Conservation (phyloP, 2,113 vertebrate species). For the Ictidomys tridecemlineatus region DNA sequence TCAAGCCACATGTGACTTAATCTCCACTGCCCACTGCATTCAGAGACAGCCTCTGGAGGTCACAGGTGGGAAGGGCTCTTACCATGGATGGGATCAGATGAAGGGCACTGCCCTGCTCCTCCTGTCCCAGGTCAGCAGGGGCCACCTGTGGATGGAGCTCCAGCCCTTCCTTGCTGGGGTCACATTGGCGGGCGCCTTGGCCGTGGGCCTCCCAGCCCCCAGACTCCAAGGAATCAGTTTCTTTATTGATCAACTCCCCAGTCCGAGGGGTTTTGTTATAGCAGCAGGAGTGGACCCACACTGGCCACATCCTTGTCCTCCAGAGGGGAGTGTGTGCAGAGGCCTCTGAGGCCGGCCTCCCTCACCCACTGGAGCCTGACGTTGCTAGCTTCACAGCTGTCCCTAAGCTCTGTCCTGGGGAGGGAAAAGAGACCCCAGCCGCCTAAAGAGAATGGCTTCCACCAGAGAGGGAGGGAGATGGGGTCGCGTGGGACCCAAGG, state of each 20-base stretch:
- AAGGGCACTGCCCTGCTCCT: neutral
- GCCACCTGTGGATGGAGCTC: neutral
- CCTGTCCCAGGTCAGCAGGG: neutral
- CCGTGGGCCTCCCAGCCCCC: neutral
- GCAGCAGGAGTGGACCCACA: neutral
- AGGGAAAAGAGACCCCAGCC: neutral
- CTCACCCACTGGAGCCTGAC: neutral
- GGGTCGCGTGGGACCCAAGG: neutral
- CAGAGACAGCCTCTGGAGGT: neutral
- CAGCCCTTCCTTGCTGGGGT: neutral
- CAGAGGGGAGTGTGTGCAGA: neutral
- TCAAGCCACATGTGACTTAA: neutral
- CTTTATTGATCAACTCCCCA: neutral
- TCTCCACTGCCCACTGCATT: neutral
- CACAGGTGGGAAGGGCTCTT: too few species aligned
- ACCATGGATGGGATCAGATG: neutral
- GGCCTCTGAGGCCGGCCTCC: rapidly evolving
- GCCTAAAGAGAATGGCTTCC: neutral
- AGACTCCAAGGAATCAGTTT: neutral
- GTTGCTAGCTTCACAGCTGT: neutral
- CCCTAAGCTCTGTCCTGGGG: neutral
- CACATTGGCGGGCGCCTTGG: neutral
- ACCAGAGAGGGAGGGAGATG: neutral
- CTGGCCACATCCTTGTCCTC: neutral
- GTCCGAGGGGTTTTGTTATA: neutral